Percentiles rank a stretch among this genome's conserved stretches.
Evolutionary conservation across 2,113 vertebrate genomes (phyloP).

Genomic region (Chaetodon auriga): DNA sequence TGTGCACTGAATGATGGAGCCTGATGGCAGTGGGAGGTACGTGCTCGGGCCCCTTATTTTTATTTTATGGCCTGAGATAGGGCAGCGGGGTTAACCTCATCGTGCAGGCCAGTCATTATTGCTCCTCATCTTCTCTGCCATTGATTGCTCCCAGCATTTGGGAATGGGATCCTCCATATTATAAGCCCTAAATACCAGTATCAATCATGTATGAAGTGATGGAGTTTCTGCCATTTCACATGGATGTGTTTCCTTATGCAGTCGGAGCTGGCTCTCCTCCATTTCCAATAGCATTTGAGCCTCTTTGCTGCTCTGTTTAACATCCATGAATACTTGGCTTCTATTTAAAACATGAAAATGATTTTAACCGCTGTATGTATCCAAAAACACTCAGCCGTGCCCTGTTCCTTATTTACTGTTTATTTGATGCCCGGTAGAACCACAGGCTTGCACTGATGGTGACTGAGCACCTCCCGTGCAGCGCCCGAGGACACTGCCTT

Average conservation of each 20-base stretch:
- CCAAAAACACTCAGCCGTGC: background rate
- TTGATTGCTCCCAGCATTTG: slow-evolving; percentile 80
- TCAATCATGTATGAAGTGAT: slow-evolving; percentile 75
- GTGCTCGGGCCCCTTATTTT: slow-evolving; percentile 64
- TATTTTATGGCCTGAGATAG: slow-evolving; percentile 73
- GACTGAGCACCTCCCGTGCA: background rate
- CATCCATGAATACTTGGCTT: slow-evolving; percentile 25
- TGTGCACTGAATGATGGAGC: slow-evolving; percentile 50
- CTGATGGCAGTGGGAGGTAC: slow-evolving; percentile 54
- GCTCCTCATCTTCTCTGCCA: slow-evolving; percentile 78
- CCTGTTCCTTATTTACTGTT: background rate
- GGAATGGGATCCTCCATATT: slow-evolving; percentile 72
- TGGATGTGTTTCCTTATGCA: slow-evolving; percentile 19
- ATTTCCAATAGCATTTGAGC: slow-evolving; percentile 22
- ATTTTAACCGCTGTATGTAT: background rate
- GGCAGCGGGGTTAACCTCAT: slow-evolving; percentile 72
- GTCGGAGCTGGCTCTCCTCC: slow-evolving; percentile 7
- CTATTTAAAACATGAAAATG: background rate
- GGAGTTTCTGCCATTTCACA: slow-evolving; percentile 70
- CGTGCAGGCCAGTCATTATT: slow-evolving; percentile 73
- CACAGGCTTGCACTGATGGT: background rate
- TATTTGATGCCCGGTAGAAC: background rate
- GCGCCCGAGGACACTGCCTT: background rate
- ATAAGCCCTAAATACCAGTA: slow-evolving; percentile 69
- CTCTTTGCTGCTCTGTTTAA: slow-evolving; percentile 28